Base-by-base conservation (phyloP, 2,888 invertebrate genomes). In the Cinara cedri region DNA sequence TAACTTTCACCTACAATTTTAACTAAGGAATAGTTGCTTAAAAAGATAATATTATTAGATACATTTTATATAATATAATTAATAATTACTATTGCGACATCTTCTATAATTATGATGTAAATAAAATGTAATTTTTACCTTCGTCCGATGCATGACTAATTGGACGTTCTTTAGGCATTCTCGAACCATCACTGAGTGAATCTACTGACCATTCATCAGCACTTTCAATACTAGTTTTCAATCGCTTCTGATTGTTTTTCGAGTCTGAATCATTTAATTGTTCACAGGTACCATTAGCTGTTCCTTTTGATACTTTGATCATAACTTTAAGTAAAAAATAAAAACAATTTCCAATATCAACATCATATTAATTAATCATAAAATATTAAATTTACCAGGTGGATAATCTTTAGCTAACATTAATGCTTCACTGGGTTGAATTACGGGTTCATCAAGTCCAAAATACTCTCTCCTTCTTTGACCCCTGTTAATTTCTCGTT, bases 141-240 rank as follows among this genome's bases (percentile, higher is more conserved):
- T 87, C 87, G 74, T 87, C 87, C 72, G 87, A 87, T 55, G 85
- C 84, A 76, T 81, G 86, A 84, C 82, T 87, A 84, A 80, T 85
- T 84, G 81, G 86, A 83, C 74, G 85, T 84, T 74, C 85, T 57
- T 66, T 74, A 3, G 81, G 49, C 11, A 57, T 34, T 24, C 68
- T 81, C 6, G 74, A 81, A 82, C 68, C 83, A 83, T 65, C 84
- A 54, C 74, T 72, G 14, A 82, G 84, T 1, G 89, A 90, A 83
- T 89, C 89, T 82, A 89, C 85, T 49, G 89, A 89, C 75, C 72
- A 74, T 21, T 63, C 62, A 24, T 66, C 72, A 42, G 55, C 3
- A 66, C 19, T 72, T 26, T 81, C 68, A 42, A 49, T 51, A 71
- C 81, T 82, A 0, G 81, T 82, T 81, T 82, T 82, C 72, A 80